phyloP scores from a whole-genome alignment of 30 jellyfish, hydroid and myxozoan species.

The Pelagia noctiluca region DNA sequence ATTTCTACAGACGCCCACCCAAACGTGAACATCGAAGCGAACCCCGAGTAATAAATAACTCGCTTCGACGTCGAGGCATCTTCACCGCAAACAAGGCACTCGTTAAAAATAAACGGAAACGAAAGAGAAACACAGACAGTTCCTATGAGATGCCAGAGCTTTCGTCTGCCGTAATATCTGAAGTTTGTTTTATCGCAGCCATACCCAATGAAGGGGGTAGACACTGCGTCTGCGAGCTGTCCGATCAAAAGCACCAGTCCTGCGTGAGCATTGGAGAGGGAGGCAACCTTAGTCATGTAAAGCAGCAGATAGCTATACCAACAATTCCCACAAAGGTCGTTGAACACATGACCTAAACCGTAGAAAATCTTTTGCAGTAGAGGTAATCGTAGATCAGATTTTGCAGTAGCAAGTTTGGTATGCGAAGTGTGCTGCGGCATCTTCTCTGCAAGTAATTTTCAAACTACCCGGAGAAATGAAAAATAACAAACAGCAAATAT shows the following conservation, averaged over 20 bases:
- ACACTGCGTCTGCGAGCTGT: constrained; percentile 91
- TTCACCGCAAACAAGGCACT: constrained; percentile 75
- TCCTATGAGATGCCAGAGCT: constrained; percentile 91
- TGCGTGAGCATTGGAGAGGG: constrained; percentile 83
- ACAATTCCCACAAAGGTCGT: constrained; percentile 92
- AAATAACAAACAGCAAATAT: too few relatives aligned
- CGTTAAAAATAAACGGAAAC: constrained; percentile 86
- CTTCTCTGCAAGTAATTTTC: too few relatives aligned
- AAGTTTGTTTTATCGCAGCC: constrained; percentile 83
- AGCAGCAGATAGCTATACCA: constrained; percentile 90
- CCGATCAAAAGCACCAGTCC: constrained; percentile 89
- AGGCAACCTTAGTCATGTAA: constrained; percentile 86
- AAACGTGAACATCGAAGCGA: constrained; percentile 86
- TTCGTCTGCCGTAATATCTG: constrained; percentile 77
- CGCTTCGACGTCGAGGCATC: constrained; percentile 38
- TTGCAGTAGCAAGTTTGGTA: too few relatives aligned
- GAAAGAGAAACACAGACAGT: constrained; percentile 72
- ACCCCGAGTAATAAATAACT: constrained; percentile 76
- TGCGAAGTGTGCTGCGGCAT: too few relatives aligned
- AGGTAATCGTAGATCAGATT: constrained; percentile 46
- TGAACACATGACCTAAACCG: constrained; percentile 93
- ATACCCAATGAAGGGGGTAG: constrained; percentile 86
- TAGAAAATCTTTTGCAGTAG: constrained; percentile 61
- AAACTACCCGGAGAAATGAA: too few relatives aligned
- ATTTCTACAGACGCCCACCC: constrained; percentile 97